A percentile compares a stretch with the other conserved stretches of the same genome.
These are phyloP conservation scores for Nematostella vectensis DNA, from an alignment of 92 coral and sea anemone genomes.

Conservation along the genomic window DNA sequence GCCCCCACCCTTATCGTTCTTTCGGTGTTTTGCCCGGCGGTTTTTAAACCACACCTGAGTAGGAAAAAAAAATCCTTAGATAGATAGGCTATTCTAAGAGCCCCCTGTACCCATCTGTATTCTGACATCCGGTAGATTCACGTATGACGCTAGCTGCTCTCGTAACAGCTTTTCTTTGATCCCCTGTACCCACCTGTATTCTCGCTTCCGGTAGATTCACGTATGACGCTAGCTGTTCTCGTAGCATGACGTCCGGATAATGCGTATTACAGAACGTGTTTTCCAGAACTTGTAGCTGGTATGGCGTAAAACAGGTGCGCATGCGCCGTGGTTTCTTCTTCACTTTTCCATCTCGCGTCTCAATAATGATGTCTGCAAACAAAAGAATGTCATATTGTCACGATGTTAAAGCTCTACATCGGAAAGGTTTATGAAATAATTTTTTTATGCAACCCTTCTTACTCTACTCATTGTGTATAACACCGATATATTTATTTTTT, in stretches of 20 bases:
- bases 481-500: too few relatives aligned
- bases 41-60: slow-evolving; percentile 94
- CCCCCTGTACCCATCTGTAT: too few relatives aligned
- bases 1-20: slow-evolving; percentile 44
- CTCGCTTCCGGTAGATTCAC: slow-evolving; percentile 88
- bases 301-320: slow-evolving; percentile 94
- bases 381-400: neutral
- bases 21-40: slow-evolving; percentile 86
- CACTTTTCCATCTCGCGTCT: slow-evolving; percentile 57
- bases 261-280: slow-evolving; percentile 89
- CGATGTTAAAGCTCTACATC: neutral
- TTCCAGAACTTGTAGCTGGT: slow-evolving; percentile 91
- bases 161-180: too few relatives aligned
- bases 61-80: too few relatives aligned
- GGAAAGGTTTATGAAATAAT: too few relatives aligned
- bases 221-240: slow-evolving; percentile 89
- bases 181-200: too few relatives aligned
- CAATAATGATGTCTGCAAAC: slow-evolving; percentile 60
- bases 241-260: slow-evolving; percentile 89
- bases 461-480: too few relatives aligned
- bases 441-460: too few relatives aligned
- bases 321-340: slow-evolving; percentile 81
- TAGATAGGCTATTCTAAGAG: too few relatives aligned
- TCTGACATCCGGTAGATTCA: slow-evolving; percentile 84
- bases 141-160: slow-evolving; percentile 85